phyloP scores from a whole-genome alignment of 2,113 vertebrate species.

The Rhea pennata region DNA sequence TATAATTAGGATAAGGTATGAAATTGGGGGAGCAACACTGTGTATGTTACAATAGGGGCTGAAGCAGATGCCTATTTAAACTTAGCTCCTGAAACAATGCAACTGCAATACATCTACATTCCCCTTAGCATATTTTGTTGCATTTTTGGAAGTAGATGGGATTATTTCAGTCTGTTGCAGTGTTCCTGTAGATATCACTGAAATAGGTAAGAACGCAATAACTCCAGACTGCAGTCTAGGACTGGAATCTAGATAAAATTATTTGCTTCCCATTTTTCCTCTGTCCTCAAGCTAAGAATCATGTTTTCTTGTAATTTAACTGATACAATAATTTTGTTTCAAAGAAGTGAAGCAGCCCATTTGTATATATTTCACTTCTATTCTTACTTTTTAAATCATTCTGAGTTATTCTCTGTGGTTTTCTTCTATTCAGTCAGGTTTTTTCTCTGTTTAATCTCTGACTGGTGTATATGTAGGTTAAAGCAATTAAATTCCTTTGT shows the following conservation, averaged over 20 bases:
- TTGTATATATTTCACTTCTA: background rate
- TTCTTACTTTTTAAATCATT: background rate
- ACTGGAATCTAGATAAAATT: background rate
- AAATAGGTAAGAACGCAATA: background rate
- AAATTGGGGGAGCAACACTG: background rate
- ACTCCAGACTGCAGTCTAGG: background rate
- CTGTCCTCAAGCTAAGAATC: background rate
- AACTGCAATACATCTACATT: background rate
- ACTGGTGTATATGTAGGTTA: background rate
- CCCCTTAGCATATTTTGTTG: background rate
- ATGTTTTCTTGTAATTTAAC: background rate
- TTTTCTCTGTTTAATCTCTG: background rate
- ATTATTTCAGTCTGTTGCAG: background rate
- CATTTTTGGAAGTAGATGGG: background rate
- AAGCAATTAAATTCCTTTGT: background rate
- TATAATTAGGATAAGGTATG: background rate
- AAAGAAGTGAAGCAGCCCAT: background rate
- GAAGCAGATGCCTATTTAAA: background rate
- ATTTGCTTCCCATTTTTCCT: background rate
- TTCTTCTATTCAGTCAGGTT: background rate
- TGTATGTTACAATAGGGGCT: background rate
- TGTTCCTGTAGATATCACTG: background rate
- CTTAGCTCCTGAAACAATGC: background rate
- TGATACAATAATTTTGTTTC: background rate
- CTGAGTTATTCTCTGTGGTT: background rate